Percentiles rank a stretch among this genome's conserved stretches.
phyloP scores from a whole-genome alignment of 2,797 vertebrate species.

The Sebastes minor region DNA sequence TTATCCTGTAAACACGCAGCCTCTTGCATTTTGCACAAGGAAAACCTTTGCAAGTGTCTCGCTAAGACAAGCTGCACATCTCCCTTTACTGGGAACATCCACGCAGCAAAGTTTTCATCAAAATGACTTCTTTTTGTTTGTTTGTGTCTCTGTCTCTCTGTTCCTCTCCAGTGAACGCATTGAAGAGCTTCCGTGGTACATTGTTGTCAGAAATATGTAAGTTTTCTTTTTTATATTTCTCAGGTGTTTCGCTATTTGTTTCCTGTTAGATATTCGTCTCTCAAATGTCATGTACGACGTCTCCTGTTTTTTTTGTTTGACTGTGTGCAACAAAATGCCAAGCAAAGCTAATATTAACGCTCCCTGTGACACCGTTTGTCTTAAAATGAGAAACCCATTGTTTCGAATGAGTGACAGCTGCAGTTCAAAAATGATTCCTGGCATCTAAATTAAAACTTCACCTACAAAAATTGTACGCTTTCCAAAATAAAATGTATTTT shows the following conservation, averaged over 20 bases:
- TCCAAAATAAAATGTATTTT: constrained; percentile 26
- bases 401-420: constrained; percentile 63
- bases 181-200: constrained; percentile 79
- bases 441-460: constrained; percentile 33
- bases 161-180: constrained; percentile 71
- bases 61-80: constrained; percentile 65
- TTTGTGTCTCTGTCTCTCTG: constrained; percentile 59
- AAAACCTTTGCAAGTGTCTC: constrained; percentile 74
- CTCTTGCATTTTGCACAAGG: constrained; percentile 60
- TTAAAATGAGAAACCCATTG: constrained; percentile 39
- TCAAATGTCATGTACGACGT: constrained; percentile 55
- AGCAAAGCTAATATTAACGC: constrained; percentile 75
- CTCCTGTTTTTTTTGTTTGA: constrained; percentile 25
- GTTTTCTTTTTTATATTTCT: constrained; percentile 47
- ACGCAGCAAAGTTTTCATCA: constrained; percentile 75
- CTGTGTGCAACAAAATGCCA: constrained; percentile 66
- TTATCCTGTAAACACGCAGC: constrained; percentile 81
- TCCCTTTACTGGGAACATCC: constrained; percentile 73
- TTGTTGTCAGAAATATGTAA: constrained; percentile 75
- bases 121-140: constrained; percentile 70
- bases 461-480: constrained; percentile 7
- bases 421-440: constrained; percentile 40
- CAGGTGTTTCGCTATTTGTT: constrained; percentile 62
- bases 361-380: constrained; percentile 47
- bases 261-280: constrained; percentile 67